These are phyloP conservation scores for Drosophila ustulata DNA, from an alignment of 2,888 invertebrate genomes.

Conservation along the genomic window DNA sequence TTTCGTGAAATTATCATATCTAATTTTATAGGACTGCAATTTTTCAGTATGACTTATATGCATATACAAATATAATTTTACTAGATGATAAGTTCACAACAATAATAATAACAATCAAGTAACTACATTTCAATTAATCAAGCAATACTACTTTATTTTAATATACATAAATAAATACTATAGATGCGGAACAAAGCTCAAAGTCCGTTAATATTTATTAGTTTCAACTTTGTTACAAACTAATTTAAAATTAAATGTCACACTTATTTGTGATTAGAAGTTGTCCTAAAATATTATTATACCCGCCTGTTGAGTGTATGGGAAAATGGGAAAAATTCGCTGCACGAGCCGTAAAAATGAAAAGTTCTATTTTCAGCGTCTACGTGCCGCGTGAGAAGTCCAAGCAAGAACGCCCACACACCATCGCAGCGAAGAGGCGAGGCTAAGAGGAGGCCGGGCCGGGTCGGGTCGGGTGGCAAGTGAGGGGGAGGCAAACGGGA, in stretches of 20 bases:
- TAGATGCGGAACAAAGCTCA: neutral
- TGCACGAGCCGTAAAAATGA: slow-evolving; percentile 47
- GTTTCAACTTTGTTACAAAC: no score
- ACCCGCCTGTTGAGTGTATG: slow-evolving; percentile 23
- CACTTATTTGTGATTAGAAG: neutral
- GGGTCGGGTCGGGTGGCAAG: neutral
- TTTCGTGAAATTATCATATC: no score
- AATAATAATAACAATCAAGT: no score
- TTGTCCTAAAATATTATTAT: neutral
- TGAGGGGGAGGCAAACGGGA: neutral
- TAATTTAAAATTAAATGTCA: neutral
- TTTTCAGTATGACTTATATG: no score
- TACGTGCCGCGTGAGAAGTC: slow-evolving; percentile 52
- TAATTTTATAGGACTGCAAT: no score
- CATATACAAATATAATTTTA: no score
- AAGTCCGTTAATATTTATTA: neutral
- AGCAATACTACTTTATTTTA: no score
- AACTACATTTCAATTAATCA: no score
- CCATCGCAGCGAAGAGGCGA: slow-evolving; percentile 6
- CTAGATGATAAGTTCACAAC: no score
- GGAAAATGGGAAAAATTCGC: slow-evolving; percentile 35
- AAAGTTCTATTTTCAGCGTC: slow-evolving; percentile 51
- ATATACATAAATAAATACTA: no score
- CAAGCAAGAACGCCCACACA: slow-evolving; percentile 52
- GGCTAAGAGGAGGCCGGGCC: neutral